Conservation (phyloP, 2,888 invertebrate genomes). For the Thera britannica region DNA sequence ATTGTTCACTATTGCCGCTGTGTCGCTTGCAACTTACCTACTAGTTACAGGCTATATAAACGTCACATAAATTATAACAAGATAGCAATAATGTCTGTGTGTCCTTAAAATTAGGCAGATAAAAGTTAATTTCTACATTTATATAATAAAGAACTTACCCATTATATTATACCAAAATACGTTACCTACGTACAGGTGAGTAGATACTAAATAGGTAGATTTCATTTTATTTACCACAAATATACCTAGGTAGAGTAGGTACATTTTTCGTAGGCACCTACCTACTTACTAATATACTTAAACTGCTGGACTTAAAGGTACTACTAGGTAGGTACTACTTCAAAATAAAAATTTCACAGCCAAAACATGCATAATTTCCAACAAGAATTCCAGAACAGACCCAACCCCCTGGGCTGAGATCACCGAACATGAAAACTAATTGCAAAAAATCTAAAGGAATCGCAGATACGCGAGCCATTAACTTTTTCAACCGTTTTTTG, state of each 20-base stretch:
- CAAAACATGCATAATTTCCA: constrained; percentile 21
- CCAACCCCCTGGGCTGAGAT: constrained; percentile 53
- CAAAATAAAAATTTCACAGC: not conserved
- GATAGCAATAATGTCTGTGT: constrained; percentile 1
- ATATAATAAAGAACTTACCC: too few relatives aligned
- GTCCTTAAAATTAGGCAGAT: too few relatives aligned
- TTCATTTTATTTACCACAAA: too few relatives aligned
- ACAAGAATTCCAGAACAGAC: constrained; percentile 39
- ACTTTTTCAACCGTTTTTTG: constrained; percentile 67
- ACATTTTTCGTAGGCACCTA: too few relatives aligned
- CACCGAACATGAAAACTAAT: constrained; percentile 68
- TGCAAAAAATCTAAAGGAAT: constrained; percentile 69
- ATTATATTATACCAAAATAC: too few relatives aligned
- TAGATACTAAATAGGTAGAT: too few relatives aligned
- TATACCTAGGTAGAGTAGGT: too few relatives aligned
- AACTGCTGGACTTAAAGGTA: not conserved
- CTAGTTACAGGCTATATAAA: constrained; percentile 27
- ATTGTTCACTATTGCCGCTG: constrained; percentile 80
- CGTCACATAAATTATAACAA: constrained; percentile 28
- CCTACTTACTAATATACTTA: too few relatives aligned
- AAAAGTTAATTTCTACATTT: too few relatives aligned
- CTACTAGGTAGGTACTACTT: not conserved
- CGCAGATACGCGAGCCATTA: constrained; percentile 79
- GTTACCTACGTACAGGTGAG: too few relatives aligned
- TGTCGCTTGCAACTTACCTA: constrained; percentile 61